Evolutionary conservation across 1,140 invertebrate genomes (phyloP).

Genomic region (Arctopsyche grandis): DNA sequence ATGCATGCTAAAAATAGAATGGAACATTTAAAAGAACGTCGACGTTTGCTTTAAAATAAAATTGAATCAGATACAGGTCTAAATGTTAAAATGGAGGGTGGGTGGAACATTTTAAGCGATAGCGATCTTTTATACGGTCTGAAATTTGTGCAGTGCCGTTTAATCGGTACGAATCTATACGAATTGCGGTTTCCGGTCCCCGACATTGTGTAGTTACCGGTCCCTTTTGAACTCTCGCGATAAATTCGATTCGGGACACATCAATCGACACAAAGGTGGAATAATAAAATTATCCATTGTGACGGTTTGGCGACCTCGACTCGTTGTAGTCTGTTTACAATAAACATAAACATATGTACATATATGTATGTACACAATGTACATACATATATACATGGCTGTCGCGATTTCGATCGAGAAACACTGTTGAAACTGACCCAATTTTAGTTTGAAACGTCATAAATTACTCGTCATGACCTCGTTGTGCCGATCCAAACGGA

Average conservation of each 20-base stretch:
- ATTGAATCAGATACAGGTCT: too few relatives aligned
- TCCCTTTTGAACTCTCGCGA: neutral
- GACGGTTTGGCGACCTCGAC: constrained; percentile 4
- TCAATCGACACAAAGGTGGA: constrained; percentile 21
- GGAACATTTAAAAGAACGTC: too few relatives aligned
- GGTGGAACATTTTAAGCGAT: too few relatives aligned
- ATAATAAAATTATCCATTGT: constrained; percentile 7
- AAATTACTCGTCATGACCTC: constrained; percentile 2
- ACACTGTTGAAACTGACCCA: neutral
- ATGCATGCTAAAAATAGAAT: too few relatives aligned
- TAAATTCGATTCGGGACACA: constrained; percentile 17
- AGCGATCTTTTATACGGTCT: too few relatives aligned
- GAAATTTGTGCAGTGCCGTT: too few relatives aligned
- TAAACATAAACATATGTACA: too few relatives aligned
- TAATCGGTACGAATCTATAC: neutral
- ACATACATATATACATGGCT: too few relatives aligned
- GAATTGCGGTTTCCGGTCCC: constrained; percentile 1
- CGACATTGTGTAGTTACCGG: too few relatives aligned
- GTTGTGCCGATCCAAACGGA: neutral
- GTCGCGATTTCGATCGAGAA: neutral
- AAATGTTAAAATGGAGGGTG: too few relatives aligned
- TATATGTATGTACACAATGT: too few relatives aligned
- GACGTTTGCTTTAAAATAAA: too few relatives aligned
- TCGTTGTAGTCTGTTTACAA: neutral
- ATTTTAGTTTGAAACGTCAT: neutral